Percentiles rank a stretch among this genome's conserved stretches.
Conservation (phyloP, 2,888 invertebrate species). For the Coronaproctus castanopsis region DNA sequence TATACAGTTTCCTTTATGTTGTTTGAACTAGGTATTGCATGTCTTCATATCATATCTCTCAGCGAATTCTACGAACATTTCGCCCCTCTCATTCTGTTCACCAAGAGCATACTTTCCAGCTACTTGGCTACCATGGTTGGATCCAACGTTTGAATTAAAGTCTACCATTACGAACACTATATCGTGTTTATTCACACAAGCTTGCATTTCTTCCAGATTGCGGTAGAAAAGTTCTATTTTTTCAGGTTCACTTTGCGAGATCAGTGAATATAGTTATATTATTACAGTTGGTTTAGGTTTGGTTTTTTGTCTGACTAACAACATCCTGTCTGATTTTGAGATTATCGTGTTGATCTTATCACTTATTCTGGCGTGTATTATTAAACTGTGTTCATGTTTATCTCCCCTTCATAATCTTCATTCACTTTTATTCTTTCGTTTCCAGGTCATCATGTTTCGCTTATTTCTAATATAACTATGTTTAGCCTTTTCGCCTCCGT, state of each 20-base stretch:
- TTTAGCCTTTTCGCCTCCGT: no score
- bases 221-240: neutral
- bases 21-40: conserved; percentile 3
- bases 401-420: neutral
- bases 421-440: neutral
- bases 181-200: neutral
- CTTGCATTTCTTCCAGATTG: neutral
- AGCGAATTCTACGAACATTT: conserved; percentile 3
- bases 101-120: neutral
- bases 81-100: conserved; percentile 3
- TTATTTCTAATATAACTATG: neutral
- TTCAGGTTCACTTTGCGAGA: neutral
- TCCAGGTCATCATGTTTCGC: neutral
- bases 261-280: no score
- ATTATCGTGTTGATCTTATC: neutral
- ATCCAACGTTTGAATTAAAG: neutral
- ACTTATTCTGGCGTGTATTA: neutral
- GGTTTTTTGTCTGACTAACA: neutral
- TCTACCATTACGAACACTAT: neutral
- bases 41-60: neutral
- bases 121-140: neutral
- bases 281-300: no score
- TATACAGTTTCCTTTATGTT: conserved; percentile 1
- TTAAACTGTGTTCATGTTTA: neutral
- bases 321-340: neutral